These are phyloP conservation scores for Chaetodon trifasciatus DNA, from an alignment of 2,797 vertebrate genomes.

Conservation along the genomic window DNA sequence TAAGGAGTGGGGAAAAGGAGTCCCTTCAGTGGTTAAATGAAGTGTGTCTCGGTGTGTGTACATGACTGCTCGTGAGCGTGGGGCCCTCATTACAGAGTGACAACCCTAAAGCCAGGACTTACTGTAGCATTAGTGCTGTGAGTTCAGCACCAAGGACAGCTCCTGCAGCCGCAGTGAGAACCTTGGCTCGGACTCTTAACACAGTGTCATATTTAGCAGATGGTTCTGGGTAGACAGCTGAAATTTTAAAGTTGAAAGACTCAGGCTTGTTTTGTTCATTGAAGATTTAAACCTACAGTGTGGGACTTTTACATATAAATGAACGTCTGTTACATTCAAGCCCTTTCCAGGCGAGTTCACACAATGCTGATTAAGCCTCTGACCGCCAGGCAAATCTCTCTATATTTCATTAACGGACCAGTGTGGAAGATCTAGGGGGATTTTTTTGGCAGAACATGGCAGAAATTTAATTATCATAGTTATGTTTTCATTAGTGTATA, in stretches of 20 bases:
- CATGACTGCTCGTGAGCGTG: neutral
- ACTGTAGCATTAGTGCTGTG: neutral
- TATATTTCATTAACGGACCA: no score
- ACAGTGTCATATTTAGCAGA: neutral
- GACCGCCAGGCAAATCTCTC: no score
- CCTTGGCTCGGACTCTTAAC: neutral
- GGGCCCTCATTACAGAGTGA: neutral
- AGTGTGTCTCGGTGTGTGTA: neutral
- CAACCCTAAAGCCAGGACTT: neutral
- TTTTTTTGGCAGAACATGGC: no score
- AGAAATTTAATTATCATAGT: no score
- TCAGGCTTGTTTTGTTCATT: neutral
- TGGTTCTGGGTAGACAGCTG: neutral
- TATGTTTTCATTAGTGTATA: no score
- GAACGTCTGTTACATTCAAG: no score
- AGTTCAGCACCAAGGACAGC: slow-evolving; percentile 59
- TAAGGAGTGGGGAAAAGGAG: neutral
- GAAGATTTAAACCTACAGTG: neutral
- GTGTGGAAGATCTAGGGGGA: no score
- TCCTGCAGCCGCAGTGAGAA: slow-evolving; percentile 1
- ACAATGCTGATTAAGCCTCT: no score
- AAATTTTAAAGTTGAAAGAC: neutral
- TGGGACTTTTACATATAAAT: no score
- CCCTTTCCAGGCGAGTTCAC: no score
- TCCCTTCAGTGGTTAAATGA: neutral